A percentile compares a stretch with the other conserved stretches of the same genome.
These are phyloP conservation scores for Protonemura montana DNA, from an alignment of 2,888 invertebrate species.

Conservation along the genomic window DNA sequence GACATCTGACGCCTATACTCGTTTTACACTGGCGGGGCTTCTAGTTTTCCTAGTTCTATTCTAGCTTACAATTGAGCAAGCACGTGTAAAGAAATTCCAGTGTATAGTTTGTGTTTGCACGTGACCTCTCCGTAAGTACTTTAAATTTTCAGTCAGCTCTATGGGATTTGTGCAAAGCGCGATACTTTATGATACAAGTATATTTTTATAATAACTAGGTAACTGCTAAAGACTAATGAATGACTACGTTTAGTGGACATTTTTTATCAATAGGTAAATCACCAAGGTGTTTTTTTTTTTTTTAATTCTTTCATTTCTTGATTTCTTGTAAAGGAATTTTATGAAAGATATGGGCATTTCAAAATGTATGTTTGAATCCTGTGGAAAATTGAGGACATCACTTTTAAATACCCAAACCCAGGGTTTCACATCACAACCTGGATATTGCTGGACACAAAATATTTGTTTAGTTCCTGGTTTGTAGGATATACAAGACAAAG, in stretches of 20 bases:
- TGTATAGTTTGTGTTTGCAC: neutral
- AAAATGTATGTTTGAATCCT: no score
- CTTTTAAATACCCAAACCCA: no score
- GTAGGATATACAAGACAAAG: neutral
- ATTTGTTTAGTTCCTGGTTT: no score
- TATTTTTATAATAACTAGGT: neutral
- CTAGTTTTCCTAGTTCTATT: neutral
- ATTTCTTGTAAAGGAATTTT: no score
- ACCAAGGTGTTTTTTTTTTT: no score
- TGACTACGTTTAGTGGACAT: neutral
- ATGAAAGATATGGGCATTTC: no score
- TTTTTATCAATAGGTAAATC: neutral
- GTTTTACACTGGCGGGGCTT: neutral
- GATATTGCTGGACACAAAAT: no score
- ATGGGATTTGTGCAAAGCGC: neutral
- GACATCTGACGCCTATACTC: conserved; percentile 57
- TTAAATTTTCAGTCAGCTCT: neutral
- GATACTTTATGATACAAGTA: neutral
- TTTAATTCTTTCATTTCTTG: no score
- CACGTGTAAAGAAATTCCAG: neutral
- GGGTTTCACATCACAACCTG: no score
- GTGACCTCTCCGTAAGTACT: neutral
- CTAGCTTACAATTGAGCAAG: neutral
- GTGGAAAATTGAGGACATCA: no score
- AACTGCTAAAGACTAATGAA: neutral